Conservation (phyloP, 2,888 invertebrate genomes). For the Tipula unca region DNA sequence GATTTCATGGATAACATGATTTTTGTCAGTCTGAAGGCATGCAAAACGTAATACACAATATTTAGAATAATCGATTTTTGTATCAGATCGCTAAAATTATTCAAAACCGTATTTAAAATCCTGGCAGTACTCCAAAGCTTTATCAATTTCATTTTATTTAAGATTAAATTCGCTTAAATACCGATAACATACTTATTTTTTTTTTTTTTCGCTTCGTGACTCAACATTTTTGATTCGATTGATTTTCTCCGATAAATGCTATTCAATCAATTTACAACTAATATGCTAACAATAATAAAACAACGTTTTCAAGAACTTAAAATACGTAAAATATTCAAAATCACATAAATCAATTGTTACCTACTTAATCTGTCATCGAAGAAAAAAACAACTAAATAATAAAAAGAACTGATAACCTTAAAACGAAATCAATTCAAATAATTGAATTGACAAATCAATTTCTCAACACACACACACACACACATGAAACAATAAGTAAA, state of each 20-base stretch:
- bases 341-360: conserved; percentile 8
- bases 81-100: no score
- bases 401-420: background rate
- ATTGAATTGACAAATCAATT: conserved; percentile 8
- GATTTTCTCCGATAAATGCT: background rate
- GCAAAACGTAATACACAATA: no score
- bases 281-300: background rate
- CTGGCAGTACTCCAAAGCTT: background rate
- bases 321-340: background rate
- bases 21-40: no score
- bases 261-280: background rate
- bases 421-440: conserved; percentile 8
- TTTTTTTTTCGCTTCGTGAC: background rate
- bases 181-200: background rate
- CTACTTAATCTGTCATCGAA: background rate
- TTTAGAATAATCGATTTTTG: no score
- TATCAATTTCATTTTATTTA: background rate
- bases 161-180: background rate
- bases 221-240: background rate
- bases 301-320: background rate
- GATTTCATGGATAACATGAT: no score
- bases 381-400: no score
- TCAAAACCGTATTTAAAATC: no score
- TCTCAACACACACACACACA: background rate
- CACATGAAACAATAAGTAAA: background rate